Base-by-base conservation (phyloP, 2,797 vertebrate species). In the Micromesistius poutassou region DNA sequence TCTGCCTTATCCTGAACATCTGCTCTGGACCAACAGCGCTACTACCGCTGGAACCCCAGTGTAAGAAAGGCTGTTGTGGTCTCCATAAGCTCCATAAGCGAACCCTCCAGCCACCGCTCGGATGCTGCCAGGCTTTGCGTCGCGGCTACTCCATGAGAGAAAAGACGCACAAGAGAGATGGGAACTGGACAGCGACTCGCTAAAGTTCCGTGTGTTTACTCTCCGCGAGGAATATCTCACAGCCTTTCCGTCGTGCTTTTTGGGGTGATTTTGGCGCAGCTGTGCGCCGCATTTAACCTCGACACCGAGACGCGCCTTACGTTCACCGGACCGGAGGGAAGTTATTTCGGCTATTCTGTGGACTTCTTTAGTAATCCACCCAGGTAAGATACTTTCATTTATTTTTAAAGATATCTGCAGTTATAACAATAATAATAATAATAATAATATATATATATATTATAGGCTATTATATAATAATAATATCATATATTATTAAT, bases 261-360 rank as follows among this genome's bases (percentile, higher is more conserved):
- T 2, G 81, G 83, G 72, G 83, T 78, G 74, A 68, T 71, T 82
- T 22, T 88, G 66, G 19, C 85, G 14, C 87, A 87, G 74, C 78
- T 90, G 2, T 90, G 90, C 78, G 77, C 84, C 74, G 92, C 92
- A 40, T 96, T 96, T 90, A 96, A 96, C 81, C 66, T 96, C 84
- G 95, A 95, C 85, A 76, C 89, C 30, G 91, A 95, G 87, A 80
- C 81, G n/a, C 94, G 94, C 16, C 85, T 87, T 0, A 89, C 91
- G 35, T 94, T 95, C 85, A 82, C 83, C 0, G 95, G 95, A 84
- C 90, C 94, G 7, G 84, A n/a, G 4, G 92, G 93, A 2, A 96
- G 94, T 91, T 91, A 94, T 16, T 96, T 96, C 78, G 95, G 95
- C 28, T 96, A 95, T 81, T 94, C 95, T 0, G 91, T 96, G 88